Evolutionary conservation across 2,888 invertebrate species (phyloP), one percentile per base, ranked within the genome.

Genomic region (Calliphora vomitoria): DNA sequence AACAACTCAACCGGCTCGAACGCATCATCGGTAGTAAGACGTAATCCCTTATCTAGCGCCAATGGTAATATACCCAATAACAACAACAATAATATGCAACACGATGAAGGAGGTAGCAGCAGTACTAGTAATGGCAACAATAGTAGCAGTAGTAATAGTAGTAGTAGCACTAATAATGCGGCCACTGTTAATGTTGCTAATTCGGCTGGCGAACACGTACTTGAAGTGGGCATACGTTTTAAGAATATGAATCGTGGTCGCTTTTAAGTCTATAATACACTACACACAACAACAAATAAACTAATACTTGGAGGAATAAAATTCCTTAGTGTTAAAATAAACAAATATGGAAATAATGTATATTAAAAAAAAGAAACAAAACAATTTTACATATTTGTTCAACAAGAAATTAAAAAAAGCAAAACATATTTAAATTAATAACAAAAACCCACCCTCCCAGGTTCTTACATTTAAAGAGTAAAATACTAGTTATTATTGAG

Each of bases 191-290:
- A 86, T 84, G 88, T 88, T n/a, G 86, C 86, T n/a, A 88, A 81
- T 50, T 88, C 90, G 50, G 91, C 90, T 4, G 90, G 90, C 55
- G 93, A 93, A 53, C 93, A 93, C 87, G 92, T 93, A 68, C 90
- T 93, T 71, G 93, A 93, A 89, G 93, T 93, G 68, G 93, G 93
- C 86, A 93, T 93, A 86, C 92, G 93, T 82, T 93, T 93, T 82
- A 93, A 93, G 89, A 93, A 93, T 90, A 91, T 92, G 80, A 93
- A 92, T 90, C 90, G 93, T 72, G 91, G 91, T 62, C 91, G 93
- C 47, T 93, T 92, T 89, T 92, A 90, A 89, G 58, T 58, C 13
- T 25, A 25, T 25, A 25, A 25, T 25, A 25, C 2, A 25, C 25
- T 10, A 64, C 15, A 20, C 8, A 69, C 68, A 41, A 55, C 44